Evolutionary conservation across 2,888 invertebrate species (phyloP).

Genomic region (Griposia aprilina): DNA sequence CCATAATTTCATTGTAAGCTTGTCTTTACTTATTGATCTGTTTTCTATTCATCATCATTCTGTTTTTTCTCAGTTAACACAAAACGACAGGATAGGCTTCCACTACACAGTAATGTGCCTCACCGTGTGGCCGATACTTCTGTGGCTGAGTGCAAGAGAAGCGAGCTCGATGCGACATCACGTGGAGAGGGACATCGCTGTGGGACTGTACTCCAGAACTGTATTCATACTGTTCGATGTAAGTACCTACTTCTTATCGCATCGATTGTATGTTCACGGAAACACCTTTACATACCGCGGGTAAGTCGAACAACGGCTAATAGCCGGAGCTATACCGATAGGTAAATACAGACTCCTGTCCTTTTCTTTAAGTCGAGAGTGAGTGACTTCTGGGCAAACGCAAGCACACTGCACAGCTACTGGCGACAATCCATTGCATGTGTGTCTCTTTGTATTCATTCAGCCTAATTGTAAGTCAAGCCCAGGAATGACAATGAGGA

Average conservation of each 20-base stretch:
- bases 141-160: slow-evolving; percentile 91
- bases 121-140: slow-evolving; percentile 94
- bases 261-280: neutral
- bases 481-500: neutral
- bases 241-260: slow-evolving; percentile 64
- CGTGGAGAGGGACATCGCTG: slow-evolving; percentile 95
- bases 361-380: neutral
- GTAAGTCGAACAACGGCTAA: neutral
- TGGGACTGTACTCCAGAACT: slow-evolving; percentile 94
- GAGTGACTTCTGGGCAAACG: too few relatives aligned
- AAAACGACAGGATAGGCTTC: slow-evolving; percentile 96
- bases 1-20: neutral
- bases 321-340: neutral
- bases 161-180: slow-evolving; percentile 91
- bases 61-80: slow-evolving; percentile 88
- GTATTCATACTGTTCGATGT: slow-evolving; percentile 96
- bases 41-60: neutral
- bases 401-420: too few relatives aligned
- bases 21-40: neutral
- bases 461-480: too few relatives aligned
- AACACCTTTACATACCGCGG: neutral
- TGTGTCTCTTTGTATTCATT: neutral
- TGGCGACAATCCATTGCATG: neutral
- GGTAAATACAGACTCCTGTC: neutral
- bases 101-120: slow-evolving; percentile 96